Conservation (phyloP, 2,113 vertebrate species). For the Bettongia penicillata region DNA sequence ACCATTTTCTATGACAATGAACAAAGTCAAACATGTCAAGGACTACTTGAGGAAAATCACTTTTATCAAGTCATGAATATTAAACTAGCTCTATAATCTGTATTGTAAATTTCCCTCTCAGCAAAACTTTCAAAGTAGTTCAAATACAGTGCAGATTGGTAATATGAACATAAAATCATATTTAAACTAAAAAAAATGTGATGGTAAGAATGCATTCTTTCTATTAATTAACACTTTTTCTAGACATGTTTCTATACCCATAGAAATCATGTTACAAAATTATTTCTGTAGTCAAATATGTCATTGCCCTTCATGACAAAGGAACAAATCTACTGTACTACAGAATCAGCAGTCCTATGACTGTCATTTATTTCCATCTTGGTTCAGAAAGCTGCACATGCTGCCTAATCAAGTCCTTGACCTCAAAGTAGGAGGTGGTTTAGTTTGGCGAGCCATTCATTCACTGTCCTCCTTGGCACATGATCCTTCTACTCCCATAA, state of each 20-base stretch:
- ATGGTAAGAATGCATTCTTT: background rate
- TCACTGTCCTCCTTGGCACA: slow-evolving; percentile 29
- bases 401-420: background rate
- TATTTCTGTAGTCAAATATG: background rate
- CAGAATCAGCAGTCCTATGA: background rate
- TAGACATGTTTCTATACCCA: background rate
- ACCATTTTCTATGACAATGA: background rate
- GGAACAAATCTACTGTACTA: background rate
- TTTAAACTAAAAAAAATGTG: background rate
- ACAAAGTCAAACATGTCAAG: background rate
- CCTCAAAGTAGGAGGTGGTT: background rate
- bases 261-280: background rate
- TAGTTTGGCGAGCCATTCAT: background rate
- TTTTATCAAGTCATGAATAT: slow-evolving; percentile 2
- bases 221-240: background rate
- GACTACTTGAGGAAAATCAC: background rate
- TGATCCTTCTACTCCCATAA: background rate
- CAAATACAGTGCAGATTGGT: background rate
- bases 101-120: background rate
- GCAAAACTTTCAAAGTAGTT: slow-evolving; percentile 32
- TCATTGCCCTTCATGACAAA: background rate
- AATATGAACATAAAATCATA: slow-evolving; percentile 17
- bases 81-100: background rate
- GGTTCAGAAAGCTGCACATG: background rate
- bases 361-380: background rate